A percentile compares a stretch with the other conserved stretches of the same genome.
phyloP scores from a whole-genome alignment of 1,140 invertebrate species.

The Megathymus violae region DNA sequence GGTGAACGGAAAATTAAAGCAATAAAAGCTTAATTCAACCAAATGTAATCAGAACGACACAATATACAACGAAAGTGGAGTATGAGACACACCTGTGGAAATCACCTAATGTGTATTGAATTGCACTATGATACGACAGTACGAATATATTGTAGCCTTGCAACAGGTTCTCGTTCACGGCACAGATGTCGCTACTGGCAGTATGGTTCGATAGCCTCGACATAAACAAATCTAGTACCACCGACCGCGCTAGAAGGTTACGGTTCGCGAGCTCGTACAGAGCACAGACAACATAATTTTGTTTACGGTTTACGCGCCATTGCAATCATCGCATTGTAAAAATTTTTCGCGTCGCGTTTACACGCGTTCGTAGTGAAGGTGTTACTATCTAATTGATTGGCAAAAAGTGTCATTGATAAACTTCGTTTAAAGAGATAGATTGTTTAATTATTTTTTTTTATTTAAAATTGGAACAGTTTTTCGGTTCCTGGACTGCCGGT shows the following conservation, averaged over 20 bases:
- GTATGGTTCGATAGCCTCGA: not conserved
- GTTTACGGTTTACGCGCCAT: constrained; percentile 27
- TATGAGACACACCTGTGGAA: no score
- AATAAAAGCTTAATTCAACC: no score
- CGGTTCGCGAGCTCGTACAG: not conserved
- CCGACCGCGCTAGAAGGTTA: not conserved
- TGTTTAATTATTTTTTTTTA: constrained; percentile 16
- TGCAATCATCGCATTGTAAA: constrained; percentile 31
- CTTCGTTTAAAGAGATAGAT: constrained; percentile 18
- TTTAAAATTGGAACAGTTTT: constrained; percentile 21
- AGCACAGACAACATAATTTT: constrained; percentile 13
- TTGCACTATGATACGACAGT: no score
- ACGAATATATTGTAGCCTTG: not conserved
- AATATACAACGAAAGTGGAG: no score
- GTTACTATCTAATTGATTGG: not conserved
- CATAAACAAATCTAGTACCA: not conserved
- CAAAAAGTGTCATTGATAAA: constrained; percentile 8
- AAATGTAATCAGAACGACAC: no score
- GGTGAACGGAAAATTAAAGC: no score
- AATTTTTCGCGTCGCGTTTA: constrained; percentile 26
- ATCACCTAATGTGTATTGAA: no score
- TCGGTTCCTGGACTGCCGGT: constrained; percentile 22
- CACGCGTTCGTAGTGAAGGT: constrained; percentile 21
- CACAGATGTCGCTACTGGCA: constrained; percentile 5
- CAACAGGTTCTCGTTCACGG: constrained; percentile 4